Percentiles rank a stretch among this genome's conserved stretches.
Evolutionary conservation across 2,113 vertebrate genomes (phyloP).

Genomic region (Rhynchomys soricoides): DNA sequence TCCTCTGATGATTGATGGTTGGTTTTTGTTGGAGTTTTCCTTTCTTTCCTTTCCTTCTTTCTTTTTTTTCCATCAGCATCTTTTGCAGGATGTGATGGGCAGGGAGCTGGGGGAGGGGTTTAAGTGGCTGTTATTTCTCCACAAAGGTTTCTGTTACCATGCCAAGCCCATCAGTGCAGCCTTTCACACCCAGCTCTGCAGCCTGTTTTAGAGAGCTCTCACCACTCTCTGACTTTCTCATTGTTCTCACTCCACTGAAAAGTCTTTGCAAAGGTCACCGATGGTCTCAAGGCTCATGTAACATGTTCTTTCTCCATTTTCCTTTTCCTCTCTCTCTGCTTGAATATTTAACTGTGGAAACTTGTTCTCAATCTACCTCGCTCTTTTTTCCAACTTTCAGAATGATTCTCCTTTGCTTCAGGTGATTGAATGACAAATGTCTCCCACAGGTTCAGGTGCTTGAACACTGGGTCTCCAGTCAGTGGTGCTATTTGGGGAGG

Average conservation of each 20-base stretch:
- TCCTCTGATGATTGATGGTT: neutral
- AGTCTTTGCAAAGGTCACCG: neutral
- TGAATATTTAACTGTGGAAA: neutral
- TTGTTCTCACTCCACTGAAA: neutral
- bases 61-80: neutral
- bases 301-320: neutral
- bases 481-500: too few species aligned
- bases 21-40: neutral
- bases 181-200: neutral
- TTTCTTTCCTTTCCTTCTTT: neutral
- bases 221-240: neutral
- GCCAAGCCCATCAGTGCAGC: neutral
- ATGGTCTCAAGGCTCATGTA: neutral
- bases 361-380: neutral
- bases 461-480: neutral
- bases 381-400: neutral
- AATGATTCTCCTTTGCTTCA: neutral
- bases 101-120: neutral
- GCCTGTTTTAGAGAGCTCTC: neutral
- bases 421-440: neutral
- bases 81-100: neutral
- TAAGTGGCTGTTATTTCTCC: slow-evolving; percentile 31
- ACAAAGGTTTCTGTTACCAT: neutral
- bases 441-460: neutral
- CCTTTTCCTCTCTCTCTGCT: neutral